Conservation (phyloP, 2,888 invertebrate genomes). For the Ernsta delagoae region DNA sequence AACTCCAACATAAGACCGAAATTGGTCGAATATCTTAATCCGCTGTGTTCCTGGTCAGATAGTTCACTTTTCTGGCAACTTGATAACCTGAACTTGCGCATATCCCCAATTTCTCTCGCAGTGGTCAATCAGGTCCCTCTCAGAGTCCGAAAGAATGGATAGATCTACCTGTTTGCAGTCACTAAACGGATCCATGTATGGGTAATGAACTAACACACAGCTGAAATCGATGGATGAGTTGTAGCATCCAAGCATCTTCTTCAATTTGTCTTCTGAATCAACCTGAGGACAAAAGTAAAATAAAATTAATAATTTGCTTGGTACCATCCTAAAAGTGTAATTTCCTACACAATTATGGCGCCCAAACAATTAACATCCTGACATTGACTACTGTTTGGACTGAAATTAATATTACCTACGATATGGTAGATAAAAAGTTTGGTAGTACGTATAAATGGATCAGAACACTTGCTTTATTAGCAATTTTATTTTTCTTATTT, state of each 20-base stretch:
- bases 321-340: neutral
- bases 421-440: too few relatives aligned
- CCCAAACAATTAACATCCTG: neutral
- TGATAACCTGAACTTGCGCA: slow-evolving; percentile 86
- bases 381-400: too few relatives aligned
- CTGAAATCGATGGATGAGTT: slow-evolving; percentile 76
- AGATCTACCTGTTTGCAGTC: slow-evolving; percentile 72
- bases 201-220: slow-evolving; percentile 84
- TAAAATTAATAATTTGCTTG: slow-evolving; percentile 6
- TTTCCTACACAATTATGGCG: neutral
- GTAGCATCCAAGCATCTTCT: slow-evolving; percentile 75
- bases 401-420: too few relatives aligned
- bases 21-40: slow-evolving; percentile 27
- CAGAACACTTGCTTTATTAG: too few relatives aligned
- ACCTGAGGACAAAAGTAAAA: slow-evolving; percentile 74
- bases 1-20: slow-evolving; percentile 28
- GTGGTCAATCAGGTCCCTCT: slow-evolving; percentile 87
- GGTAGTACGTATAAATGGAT: too few relatives aligned
- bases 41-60: slow-evolving; percentile 50
- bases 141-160: slow-evolving; percentile 84
- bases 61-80: slow-evolving; percentile 87
- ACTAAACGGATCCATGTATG: slow-evolving; percentile 76
- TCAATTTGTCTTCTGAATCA: slow-evolving; percentile 82
- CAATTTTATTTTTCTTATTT: too few relatives aligned
- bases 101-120: slow-evolving; percentile 88